A percentile compares a stretch with the other conserved stretches of the same genome.
Evolutionary conservation across 2,113 vertebrate genomes (phyloP).

Genomic region (Myotis yumanensis): DNA sequence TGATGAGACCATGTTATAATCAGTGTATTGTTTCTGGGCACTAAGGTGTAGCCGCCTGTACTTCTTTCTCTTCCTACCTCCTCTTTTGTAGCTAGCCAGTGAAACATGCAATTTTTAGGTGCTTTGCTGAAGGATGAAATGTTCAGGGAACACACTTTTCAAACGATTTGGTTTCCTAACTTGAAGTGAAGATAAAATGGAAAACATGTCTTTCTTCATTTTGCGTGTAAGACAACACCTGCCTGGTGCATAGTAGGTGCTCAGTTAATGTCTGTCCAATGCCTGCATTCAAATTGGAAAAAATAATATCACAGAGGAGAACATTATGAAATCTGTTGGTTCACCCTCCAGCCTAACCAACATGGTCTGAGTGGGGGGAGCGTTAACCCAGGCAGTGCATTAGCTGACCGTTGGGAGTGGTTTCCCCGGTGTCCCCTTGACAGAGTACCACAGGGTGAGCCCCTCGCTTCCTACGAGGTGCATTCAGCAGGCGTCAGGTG

Average conservation of each 20-base stretch:
- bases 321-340: not conserved
- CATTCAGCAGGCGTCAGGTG: not conserved
- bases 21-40: not conserved
- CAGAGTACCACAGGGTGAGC: not conserved
- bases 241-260: not conserved
- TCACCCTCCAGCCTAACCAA: not conserved
- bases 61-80: not conserved
- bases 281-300: not conserved
- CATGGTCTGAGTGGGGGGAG: not conserved
- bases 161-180: not conserved
- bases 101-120: not conserved
- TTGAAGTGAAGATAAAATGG: not conserved
- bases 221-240: not conserved
- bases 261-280: constrained; percentile 10
- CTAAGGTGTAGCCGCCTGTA: not conserved
- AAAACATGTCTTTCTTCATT: not conserved
- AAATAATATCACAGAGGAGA: not conserved
- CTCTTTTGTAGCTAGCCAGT: not conserved
- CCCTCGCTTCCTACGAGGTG: not conserved
- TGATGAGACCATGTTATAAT: not conserved
- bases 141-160: not conserved
- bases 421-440: too few relatives aligned
- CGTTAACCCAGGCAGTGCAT: not conserved
- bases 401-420: not conserved
- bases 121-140: constrained; percentile 4